Base-by-base conservation (phyloP, 2,888 invertebrate genomes). In the Lepetodrilus schrolli region DNA sequence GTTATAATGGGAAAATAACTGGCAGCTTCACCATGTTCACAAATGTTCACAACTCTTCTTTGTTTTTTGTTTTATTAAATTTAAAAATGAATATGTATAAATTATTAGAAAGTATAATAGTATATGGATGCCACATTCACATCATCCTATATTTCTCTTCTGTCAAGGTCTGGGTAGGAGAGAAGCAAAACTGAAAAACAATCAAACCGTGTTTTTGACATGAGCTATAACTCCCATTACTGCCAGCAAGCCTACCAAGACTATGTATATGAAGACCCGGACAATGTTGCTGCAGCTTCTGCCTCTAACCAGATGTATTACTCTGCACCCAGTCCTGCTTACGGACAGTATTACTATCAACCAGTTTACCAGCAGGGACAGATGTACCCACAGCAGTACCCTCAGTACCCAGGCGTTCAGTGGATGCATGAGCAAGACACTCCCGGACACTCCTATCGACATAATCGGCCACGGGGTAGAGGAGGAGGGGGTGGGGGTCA, bases 341-440 rank as follows among this genome's bases (percentile, higher is more conserved):
- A 58, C 58, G 34, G 58, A 26, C 34, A 34, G 17, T 58, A 58
- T 34, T 58, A 58, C 17, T 58, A 58, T 34, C 58, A 58, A 58
- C 58, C 26, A 7, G 34, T 30, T 4, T 30, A 58, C 26, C 30
- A 8, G 7, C 58, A 58, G 17, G 30, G 34, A n/a, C 34, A 10
- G 17, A 34, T 23, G 13, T 58, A 58, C 17, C 7, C 10, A 7
- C 58, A 58, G 34, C 58, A 23, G 10, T 58, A 58, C 30, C 58
- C 26, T 26, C 58, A 30, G 58, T 23, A 58, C 17, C 58, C 26
- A 30, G 58, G 34, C 17, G 13, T 17, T 4, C 58, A 58, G 34
- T 30, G 30, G 26, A 17, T 58, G n/a, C 58, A 23, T 7, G 13
- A n/a, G 1, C 58, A 10, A 17, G 26, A 23, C 0, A 17, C 34